phyloP scores from a whole-genome alignment of 1,140 invertebrate genomes.

The Drosophila takahashii region DNA sequence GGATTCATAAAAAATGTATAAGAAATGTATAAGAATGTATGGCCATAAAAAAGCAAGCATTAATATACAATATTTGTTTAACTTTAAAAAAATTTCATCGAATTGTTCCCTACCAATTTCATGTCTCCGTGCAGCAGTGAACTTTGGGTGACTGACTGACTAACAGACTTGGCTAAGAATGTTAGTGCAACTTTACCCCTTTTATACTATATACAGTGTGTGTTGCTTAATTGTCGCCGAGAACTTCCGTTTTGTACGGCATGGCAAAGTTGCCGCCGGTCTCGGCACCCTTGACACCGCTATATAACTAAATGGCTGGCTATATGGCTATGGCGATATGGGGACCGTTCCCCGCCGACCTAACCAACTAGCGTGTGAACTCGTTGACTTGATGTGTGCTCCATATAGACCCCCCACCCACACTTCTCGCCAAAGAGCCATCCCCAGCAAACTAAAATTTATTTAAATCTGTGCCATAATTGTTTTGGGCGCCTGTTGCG shows the following conservation, averaged over 20 bases:
- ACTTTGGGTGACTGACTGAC: constrained; percentile 37
- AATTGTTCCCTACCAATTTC: rapidly evolving
- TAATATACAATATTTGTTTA: no score
- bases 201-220: constrained; percentile 8
- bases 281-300: constrained; percentile 68
- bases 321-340: not conserved
- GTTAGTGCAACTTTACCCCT: constrained; percentile 17
- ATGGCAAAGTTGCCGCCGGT: constrained; percentile 59
- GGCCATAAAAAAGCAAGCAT: no score
- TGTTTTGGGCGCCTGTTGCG: constrained; percentile 73
- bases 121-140: constrained; percentile 1
- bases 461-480: constrained; percentile 79
- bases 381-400: constrained; percentile 42
- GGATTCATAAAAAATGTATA: no score
- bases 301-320: not conserved
- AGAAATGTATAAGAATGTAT: no score
- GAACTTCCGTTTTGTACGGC: constrained; percentile 65
- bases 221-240: constrained; percentile 57
- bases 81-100: no score
- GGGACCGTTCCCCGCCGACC: constrained; percentile 8
- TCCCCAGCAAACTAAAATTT: constrained; percentile 58
- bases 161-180: constrained; percentile 24
- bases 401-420: constrained; percentile 1
- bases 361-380: constrained; percentile 66
- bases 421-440: constrained; percentile 3